A percentile compares a stretch with the other conserved stretches of the same genome.
These are phyloP conservation scores for Actinemys pallida DNA, from an alignment of 2,113 vertebrate genomes.

Conservation along the genomic window DNA sequence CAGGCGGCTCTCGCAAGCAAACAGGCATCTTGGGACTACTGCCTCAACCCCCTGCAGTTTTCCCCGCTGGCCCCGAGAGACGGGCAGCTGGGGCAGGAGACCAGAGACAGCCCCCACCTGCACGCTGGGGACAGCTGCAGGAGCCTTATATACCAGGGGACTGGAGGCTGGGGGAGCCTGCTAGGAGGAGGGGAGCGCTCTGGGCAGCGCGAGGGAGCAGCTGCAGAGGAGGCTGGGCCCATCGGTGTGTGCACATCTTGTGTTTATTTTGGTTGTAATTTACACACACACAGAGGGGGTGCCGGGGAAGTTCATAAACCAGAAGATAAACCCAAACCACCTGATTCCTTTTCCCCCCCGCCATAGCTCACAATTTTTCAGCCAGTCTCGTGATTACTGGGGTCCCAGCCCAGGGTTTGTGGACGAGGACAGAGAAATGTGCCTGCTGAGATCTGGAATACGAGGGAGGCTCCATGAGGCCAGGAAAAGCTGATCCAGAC, in stretches of 20 bases:
- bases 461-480: neutral
- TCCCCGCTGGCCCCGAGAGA: neutral
- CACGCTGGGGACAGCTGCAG: rapidly evolving
- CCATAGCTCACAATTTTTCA: neutral
- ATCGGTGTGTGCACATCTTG: neutral
- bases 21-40: neutral
- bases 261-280: neutral
- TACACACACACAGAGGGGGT: neutral
- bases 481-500: neutral
- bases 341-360: neutral
- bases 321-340: neutral
- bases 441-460: neutral
- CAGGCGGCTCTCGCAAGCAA: neutral
- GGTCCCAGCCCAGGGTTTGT: too few species aligned
- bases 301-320: too few species aligned
- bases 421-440: neutral
- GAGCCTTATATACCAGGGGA: neutral
- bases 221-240: too few species aligned
- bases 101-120: too few species aligned
- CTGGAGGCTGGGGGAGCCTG: neutral
- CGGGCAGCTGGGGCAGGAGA: neutral
- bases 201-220: neutral
- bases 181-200: neutral
- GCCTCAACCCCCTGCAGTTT: neutral
- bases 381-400: neutral